Percentiles rank a stretch among this genome's conserved stretches.
Evolutionary conservation across 2,888 invertebrate species (phyloP).

Genomic region (Lasius platythorax): DNA sequence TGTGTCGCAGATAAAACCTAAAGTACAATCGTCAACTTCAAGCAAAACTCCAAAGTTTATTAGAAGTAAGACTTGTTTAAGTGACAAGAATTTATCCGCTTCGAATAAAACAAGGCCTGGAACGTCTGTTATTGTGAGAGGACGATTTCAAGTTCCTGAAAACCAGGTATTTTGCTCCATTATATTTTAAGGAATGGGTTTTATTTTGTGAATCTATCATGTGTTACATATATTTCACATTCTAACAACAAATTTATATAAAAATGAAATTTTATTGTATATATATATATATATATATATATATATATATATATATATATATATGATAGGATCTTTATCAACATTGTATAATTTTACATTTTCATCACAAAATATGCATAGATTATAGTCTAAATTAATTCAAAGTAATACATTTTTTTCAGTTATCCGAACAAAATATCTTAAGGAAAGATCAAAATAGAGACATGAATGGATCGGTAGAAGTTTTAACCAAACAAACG

Average conservation of each 20-base stretch:
- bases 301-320: neutral
- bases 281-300: neutral
- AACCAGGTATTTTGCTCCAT: slow-evolving; percentile 66
- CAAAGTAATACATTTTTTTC: slow-evolving; percentile 31
- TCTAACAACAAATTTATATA: neutral
- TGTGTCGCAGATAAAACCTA: slow-evolving; percentile 83
- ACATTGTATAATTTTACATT: slow-evolving; percentile 3
- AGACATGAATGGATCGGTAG: slow-evolving; percentile 81
- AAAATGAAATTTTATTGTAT: neutral
- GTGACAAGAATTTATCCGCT: slow-evolving; percentile 72
- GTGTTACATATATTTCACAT: neutral
- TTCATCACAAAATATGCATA: neutral
- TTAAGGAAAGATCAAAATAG: slow-evolving; percentile 72
- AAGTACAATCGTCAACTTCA: slow-evolving; percentile 56
- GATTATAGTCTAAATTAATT: neutral
- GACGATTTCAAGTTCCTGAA: slow-evolving; percentile 74
- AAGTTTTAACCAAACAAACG: slow-evolving; percentile 78
- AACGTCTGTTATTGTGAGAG: slow-evolving; percentile 79
- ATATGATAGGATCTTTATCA: neutral
- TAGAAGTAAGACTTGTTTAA: slow-evolving; percentile 83
- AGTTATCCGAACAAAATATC: slow-evolving; percentile 67
- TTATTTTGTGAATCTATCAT: neutral
- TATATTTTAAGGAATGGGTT: neutral
- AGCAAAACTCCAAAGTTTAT: slow-evolving; percentile 78
- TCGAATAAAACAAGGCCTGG: slow-evolving; percentile 78